Evolutionary conservation across 2,888 invertebrate genomes (phyloP), one percentile per base, ranked within the genome.

Genomic region (Caenorhabditis sp.): DNA sequence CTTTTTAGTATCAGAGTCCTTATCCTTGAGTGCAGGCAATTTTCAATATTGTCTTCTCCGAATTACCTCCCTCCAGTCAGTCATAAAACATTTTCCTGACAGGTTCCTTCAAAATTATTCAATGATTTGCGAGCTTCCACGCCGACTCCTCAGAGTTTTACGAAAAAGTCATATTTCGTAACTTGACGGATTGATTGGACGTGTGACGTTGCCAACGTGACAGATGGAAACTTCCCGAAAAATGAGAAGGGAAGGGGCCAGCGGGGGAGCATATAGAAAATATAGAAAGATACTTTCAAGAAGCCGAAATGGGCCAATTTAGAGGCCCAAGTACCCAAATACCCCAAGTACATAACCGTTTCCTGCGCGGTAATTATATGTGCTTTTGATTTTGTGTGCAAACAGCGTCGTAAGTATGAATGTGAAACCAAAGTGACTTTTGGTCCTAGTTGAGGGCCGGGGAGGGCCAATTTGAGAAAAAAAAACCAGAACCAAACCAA

Each of bases 331-430:
- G n/a, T n/a, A n/a, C n/a, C n/a, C n/a, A n/a, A n/a, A n/a, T 15
- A 32, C 56, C 58, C 50, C 65, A n/a, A 60, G 51, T 55, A 67
- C 76, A 76, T 76, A 76, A 76, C 76, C 67, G 61, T 76, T 76
- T 76, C 76, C 76, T 76, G 76, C 64, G 60, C 74, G 65, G 74
- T 67, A 67, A 74, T 74, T 65, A n/a, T n/a, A n/a, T n/a, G 74
- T 56, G 47, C 61, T 70, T 60, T 35, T 20, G 56, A 32, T 26
- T 55, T 55, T 55, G 32, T 32, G 32, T n/a, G n/a, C n/a, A n/a
- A n/a, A 9, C 53, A 3, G 6, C 50, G 18, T 51, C 50, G 11
- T 53, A 60, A 61, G n/a, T n/a, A n/a, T n/a, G n/a, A n/a, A n/a
- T n/a, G n/a, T n/a, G n/a, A n/a, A n/a, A n/a, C n/a, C 61, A 50